phyloP scores from a whole-genome alignment of 2,113 vertebrate genomes.

The Phoxinus phoxinus region DNA sequence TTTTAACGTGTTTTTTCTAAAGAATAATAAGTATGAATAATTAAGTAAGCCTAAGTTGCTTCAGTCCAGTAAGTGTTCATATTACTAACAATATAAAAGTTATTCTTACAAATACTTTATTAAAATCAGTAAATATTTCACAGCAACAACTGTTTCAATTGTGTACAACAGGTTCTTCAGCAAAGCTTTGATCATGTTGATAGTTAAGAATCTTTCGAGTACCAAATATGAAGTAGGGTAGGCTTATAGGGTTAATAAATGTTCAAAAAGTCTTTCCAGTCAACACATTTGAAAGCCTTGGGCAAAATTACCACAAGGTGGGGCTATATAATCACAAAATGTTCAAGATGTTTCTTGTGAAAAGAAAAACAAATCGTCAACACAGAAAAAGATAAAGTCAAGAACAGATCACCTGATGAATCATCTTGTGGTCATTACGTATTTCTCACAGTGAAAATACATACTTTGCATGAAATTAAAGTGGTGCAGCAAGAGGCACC shows the following conservation, averaged over 20 bases:
- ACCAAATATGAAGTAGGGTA: neutral
- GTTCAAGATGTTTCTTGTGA: neutral
- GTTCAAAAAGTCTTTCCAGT: neutral
- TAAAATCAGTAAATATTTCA: neutral
- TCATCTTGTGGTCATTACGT: neutral
- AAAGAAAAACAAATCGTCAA: neutral
- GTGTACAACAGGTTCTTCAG: no score
- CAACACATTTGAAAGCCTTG: neutral
- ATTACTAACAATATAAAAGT: neutral
- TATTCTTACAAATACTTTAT: neutral
- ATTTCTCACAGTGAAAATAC: neutral
- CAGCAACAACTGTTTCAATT: neutral
- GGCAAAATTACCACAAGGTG: conserved; percentile 45
- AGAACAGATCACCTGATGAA: neutral
- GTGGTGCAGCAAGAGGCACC: no score
- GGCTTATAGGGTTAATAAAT: neutral
- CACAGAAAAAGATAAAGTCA: neutral
- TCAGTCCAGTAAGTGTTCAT: neutral
- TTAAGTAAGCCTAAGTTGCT: neutral
- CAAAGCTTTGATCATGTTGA: neutral
- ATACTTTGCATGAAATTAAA: neutral
- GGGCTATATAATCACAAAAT: conserved; percentile 15
- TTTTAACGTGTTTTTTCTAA: neutral
- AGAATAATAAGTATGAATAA: neutral
- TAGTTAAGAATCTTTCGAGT: no score